phyloP scores from a whole-genome alignment of 92 coral and sea anemone genomes.

The Parazoanthus swiftii region DNA sequence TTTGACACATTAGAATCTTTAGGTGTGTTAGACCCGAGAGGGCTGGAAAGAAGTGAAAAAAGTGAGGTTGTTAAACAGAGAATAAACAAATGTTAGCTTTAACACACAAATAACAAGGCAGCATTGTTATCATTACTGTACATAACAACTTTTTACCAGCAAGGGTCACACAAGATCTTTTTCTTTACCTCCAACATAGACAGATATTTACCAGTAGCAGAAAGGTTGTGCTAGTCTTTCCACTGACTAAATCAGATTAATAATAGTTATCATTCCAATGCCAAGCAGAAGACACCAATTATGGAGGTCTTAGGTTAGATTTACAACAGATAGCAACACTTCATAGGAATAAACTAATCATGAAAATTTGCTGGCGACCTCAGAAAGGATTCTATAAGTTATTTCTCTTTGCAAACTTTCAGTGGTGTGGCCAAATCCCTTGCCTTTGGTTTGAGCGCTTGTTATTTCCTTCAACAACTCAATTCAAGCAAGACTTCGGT shows the following conservation, averaged over 20 bases:
- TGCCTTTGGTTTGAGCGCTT: no score
- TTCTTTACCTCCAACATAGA: conserved; percentile 4
- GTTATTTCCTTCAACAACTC: no score
- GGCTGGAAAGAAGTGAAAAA: conserved; percentile 34
- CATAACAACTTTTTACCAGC: background rate
- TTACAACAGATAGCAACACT: no score
- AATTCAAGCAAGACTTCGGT: no score
- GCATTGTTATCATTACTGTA: background rate
- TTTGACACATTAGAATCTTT: conserved; percentile 48
- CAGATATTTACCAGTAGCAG: background rate
- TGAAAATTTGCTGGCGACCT: background rate
- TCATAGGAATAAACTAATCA: no score
- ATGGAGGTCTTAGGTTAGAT: background rate
- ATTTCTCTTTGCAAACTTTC: background rate
- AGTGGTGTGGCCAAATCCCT: background rate
- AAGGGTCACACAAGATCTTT: background rate
- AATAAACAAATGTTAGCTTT: conserved; percentile 2
- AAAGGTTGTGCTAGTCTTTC: background rate
- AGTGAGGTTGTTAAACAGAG: conserved; percentile 11
- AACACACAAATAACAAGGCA: background rate
- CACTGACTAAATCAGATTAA: background rate
- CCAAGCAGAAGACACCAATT: background rate
- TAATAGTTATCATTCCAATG: background rate
- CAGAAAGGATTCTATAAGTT: background rate
- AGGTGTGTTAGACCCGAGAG: conserved; percentile 36